phyloP scores from a whole-genome alignment of 2,113 vertebrate species.

The Isichthys henryi region DNA sequence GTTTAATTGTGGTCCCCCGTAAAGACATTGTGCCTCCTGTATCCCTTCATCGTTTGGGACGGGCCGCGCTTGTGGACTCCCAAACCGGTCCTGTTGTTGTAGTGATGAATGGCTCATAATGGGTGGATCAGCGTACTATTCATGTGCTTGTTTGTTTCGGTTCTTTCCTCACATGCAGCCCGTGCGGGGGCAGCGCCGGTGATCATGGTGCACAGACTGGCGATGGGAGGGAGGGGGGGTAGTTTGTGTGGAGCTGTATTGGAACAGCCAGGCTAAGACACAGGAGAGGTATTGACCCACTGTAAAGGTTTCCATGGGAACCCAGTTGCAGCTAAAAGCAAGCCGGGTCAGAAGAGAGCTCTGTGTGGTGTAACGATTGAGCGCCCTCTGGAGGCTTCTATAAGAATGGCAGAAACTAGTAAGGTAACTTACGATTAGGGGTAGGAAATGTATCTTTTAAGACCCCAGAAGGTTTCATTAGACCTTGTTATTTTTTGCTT shows the following conservation, averaged over 20 bases:
- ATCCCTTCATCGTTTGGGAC: not conserved
- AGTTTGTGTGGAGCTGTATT: not conserved
- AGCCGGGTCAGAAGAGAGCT: conserved; percentile 11
- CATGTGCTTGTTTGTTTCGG: not conserved
- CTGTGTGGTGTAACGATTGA: not conserved
- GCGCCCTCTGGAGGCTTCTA: conserved; percentile 11
- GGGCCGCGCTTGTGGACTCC: not conserved
- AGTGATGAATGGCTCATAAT: not conserved
- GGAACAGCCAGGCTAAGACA: conserved; percentile 8
- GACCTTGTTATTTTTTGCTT: not conserved
- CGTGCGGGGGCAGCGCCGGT: not conserved
- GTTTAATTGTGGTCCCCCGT: not conserved
- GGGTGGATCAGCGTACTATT: not conserved
- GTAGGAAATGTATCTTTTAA: not conserved
- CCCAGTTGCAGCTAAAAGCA: conserved; percentile 24
- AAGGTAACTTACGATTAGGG: not conserved
- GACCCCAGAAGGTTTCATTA: not conserved
- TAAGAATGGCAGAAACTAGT: not conserved
- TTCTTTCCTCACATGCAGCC: not conserved
- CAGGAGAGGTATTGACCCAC: conserved; percentile 18
- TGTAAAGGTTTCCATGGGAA: conserved; percentile 32
- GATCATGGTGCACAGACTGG: not conserved
- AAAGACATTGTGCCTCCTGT: not conserved
- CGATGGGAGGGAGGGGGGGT: not conserved
- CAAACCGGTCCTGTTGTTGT: not conserved